phyloP scores from a whole-genome alignment of 2,113 vertebrate genomes.

The Andinoacara biseriatus region DNA sequence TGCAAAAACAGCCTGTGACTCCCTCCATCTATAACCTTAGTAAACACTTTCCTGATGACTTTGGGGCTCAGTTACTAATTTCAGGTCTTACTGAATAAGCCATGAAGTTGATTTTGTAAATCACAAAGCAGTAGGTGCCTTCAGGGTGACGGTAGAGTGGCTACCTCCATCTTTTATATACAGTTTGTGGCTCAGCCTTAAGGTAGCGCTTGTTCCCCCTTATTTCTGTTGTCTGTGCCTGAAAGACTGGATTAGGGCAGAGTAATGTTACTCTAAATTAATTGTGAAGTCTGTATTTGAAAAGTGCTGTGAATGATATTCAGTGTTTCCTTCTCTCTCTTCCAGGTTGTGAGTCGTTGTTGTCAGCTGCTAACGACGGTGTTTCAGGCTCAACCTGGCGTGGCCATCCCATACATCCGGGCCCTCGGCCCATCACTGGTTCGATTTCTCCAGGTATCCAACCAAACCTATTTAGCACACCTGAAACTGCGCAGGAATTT shows the following conservation, averaged over 20 bases:
- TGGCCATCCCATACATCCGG: slow-evolving; percentile 88
- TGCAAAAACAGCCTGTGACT: background rate
- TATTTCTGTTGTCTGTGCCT: background rate
- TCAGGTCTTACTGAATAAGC: background rate
- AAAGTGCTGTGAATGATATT: background rate
- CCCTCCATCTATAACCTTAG: background rate
- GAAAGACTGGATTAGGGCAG: too few species aligned
- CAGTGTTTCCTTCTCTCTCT: background rate
- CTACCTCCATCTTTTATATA: background rate
- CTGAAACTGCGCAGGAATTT: background rate
- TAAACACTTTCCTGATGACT: background rate
- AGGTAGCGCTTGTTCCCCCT: background rate
- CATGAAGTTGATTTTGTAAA: background rate
- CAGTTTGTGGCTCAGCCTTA: background rate
- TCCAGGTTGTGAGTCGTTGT: slow-evolving; percentile 86
- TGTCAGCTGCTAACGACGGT: slow-evolving; percentile 88
- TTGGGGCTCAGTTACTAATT: background rate
- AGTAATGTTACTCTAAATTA: too few species aligned
- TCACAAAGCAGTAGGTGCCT: too few species aligned
- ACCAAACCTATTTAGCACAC: background rate
- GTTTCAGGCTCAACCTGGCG: slow-evolving; percentile 84
- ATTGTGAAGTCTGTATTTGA: background rate
- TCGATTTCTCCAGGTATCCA: slow-evolving; percentile 76
- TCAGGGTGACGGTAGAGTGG: background rate
- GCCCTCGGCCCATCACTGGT: slow-evolving; percentile 84